Evolutionary conservation across 2,113 vertebrate genomes (phyloP).

Genomic region (Nibea coibor): DNA sequence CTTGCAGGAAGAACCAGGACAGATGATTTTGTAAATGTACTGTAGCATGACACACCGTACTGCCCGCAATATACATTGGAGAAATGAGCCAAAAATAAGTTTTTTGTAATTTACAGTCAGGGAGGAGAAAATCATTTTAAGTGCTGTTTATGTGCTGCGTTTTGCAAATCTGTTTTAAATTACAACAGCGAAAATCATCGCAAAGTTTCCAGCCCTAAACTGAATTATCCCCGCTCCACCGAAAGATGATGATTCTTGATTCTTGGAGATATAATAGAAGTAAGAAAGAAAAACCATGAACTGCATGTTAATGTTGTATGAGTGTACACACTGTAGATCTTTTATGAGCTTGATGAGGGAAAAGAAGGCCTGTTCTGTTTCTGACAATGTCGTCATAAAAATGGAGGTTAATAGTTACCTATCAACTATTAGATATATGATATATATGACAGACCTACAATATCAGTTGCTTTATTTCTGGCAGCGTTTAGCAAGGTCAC

Average conservation of each 20-base stretch:
- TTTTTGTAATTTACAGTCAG: not conserved
- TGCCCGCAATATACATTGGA: not conserved
- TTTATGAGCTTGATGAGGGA: too few species aligned
- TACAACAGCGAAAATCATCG: not conserved
- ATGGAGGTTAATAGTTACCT: not conserved
- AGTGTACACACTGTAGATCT: not conserved
- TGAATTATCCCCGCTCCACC: not conserved
- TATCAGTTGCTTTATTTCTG: not conserved
- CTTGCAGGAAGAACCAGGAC: not conserved
- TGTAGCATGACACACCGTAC: not conserved
- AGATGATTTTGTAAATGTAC: not conserved
- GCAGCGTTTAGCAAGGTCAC: not conserved
- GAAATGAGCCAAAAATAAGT: not conserved
- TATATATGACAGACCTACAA: too few species aligned
- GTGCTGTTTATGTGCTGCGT: not conserved
- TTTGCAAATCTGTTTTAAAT: not conserved
- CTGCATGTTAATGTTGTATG: not conserved
- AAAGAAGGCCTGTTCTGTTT: not conserved
- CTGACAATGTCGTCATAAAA: not conserved
- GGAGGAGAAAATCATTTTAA: not conserved
- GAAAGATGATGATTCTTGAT: not conserved
- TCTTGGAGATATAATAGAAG: not conserved
- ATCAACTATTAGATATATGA: not conserved
- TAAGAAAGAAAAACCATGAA: not conserved
- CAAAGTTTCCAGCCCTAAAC: not conserved